phyloP scores from a whole-genome alignment of 23 tunicate species.

The Halocynthia aurantium region DNA sequence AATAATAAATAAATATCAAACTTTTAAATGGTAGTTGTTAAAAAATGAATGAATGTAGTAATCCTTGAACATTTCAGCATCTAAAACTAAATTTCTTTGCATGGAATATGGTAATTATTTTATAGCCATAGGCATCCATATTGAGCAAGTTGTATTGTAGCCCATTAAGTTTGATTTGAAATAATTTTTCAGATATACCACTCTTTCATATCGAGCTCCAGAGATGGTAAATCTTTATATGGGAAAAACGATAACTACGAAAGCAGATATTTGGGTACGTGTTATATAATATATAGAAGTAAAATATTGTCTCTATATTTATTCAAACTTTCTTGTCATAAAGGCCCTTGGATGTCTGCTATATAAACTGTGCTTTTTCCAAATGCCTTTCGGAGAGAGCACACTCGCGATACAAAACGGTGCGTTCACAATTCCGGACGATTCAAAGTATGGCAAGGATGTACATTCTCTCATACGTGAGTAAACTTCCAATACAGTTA shows the following conservation, averaged over 20 bases:
- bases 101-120: no score
- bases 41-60: no score
- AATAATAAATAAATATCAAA: no score
- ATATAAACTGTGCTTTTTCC: conserved; percentile 96
- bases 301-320: not conserved
- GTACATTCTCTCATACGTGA: conserved; percentile 77
- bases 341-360: conserved; percentile 94
- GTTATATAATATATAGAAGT: not conserved
- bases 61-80: no score
- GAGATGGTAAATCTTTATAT: conserved; percentile 93
- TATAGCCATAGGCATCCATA: no score
- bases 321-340: not conserved
- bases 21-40: no score
- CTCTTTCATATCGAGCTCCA: conserved; percentile 96
- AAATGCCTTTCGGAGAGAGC: conserved; percentile 95
- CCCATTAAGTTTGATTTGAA: not conserved
- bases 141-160: no score
- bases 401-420: conserved; percentile 93
- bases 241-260: conserved; percentile 84
- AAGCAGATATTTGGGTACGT: conserved; percentile 94
- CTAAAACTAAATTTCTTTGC: no score
- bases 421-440: conserved; percentile 92
- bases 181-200: conserved; percentile 69
- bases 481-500: not conserved
- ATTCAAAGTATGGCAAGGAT: conserved; percentile 65